phyloP scores from a whole-genome alignment of 2,888 invertebrate species.

The Escarpia spicata region DNA sequence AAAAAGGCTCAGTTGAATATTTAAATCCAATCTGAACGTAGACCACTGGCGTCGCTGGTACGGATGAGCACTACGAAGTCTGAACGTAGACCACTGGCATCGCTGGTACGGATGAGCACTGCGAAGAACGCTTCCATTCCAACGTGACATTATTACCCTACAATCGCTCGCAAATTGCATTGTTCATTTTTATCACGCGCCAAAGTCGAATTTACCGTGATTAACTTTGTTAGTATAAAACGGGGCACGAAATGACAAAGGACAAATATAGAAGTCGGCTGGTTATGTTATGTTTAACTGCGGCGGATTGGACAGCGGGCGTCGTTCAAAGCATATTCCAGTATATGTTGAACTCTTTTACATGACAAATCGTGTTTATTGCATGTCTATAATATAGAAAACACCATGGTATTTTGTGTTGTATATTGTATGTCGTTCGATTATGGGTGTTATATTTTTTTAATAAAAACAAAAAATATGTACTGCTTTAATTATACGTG shows the following conservation, averaged over 20 bases:
- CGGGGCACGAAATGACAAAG: too few relatives aligned
- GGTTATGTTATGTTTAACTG: not conserved
- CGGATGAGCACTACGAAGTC: too few relatives aligned
- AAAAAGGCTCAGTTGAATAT: not conserved
- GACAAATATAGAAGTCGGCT: not conserved
- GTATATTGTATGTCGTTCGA: not conserved
- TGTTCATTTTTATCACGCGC: not conserved
- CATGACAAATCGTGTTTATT: not conserved
- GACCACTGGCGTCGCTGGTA: not conserved
- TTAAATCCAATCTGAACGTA: not conserved
- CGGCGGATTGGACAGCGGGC: not conserved
- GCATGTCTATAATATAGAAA: not conserved
- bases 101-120: too few relatives aligned
- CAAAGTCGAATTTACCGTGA: not conserved
- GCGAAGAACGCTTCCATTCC: not conserved
- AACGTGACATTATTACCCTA: not conserved
- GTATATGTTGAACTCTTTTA: not conserved
- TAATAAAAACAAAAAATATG: not conserved
- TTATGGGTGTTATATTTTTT: not conserved
- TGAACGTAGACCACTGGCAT: not conserved
- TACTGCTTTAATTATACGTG: not conserved
- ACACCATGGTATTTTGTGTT: not conserved
- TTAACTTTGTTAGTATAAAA: not conserved
- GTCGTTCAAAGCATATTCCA: not conserved
- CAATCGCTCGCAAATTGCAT: not conserved